phyloP scores from a whole-genome alignment of 2,113 vertebrate genomes.

The Daubentonia madagascariensis region DNA sequence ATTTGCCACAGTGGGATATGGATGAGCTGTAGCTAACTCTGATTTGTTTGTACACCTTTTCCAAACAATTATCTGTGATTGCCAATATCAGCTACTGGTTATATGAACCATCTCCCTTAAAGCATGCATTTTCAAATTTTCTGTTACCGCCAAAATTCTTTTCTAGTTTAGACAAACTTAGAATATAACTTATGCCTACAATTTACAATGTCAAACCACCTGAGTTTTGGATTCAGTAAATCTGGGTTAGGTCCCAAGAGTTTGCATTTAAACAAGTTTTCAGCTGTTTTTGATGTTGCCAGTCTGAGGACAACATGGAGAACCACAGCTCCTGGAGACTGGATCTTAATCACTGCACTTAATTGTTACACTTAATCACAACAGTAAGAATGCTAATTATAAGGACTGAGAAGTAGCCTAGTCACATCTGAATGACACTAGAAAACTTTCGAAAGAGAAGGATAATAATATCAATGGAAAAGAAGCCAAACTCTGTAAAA shows the following conservation, averaged over 20 bases:
- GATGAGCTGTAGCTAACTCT: background rate
- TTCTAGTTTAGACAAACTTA: background rate
- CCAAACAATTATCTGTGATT: background rate
- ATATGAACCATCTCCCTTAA: background rate
- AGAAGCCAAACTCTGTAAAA: no score
- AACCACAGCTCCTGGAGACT: background rate
- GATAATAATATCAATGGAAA: no score
- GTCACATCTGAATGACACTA: background rate
- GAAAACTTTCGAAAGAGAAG: background rate
- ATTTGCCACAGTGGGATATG: background rate
- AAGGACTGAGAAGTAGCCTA: background rate
- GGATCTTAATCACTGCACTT: rapidly evolving
- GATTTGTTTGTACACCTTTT: background rate
- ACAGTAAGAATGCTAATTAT: background rate
- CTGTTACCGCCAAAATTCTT: background rate
- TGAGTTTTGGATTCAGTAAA: background rate
- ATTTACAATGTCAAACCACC: background rate
- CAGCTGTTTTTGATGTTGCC: background rate
- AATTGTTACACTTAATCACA: background rate
- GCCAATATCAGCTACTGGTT: background rate
- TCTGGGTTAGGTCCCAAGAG: background rate
- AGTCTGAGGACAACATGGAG: background rate
- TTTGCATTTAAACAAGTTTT: background rate
- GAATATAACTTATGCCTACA: background rate
- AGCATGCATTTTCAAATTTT: background rate